phyloP scores from a whole-genome alignment of 1,140 invertebrate genomes.

The Achatina immaculata region DNA sequence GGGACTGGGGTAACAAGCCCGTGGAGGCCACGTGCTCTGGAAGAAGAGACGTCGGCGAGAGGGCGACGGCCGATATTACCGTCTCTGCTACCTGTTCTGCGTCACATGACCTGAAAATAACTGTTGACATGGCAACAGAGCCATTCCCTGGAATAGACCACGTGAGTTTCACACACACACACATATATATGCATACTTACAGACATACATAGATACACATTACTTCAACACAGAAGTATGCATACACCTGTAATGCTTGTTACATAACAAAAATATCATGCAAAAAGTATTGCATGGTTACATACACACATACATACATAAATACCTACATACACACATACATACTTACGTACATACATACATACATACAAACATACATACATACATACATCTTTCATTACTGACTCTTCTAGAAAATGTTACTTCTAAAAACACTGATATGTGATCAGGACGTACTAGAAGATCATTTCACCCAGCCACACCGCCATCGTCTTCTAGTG shows the following conservation, averaged over 20 bases:
- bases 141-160: constrained; percentile 17
- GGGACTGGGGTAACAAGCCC: constrained; percentile 53
- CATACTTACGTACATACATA: not conserved
- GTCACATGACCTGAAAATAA: constrained; percentile 5
- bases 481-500: too few relatives aligned
- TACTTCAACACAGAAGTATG: not conserved
- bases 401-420: too few relatives aligned
- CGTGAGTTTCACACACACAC: not conserved
- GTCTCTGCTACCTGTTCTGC: constrained; percentile 40
- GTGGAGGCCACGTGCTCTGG: constrained; percentile 46
- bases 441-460: too few relatives aligned
- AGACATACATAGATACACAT: not conserved
- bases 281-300: too few relatives aligned
- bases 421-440: too few relatives aligned
- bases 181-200: constrained; percentile 14
- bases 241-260: not conserved
- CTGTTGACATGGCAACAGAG: constrained; percentile 40
- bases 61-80: constrained; percentile 43
- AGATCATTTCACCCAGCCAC: too few relatives aligned
- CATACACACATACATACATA: too few relatives aligned
- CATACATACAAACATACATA: not conserved
- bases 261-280: too few relatives aligned
- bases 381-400: constrained; percentile 35
- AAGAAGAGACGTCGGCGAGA: constrained; percentile 26
- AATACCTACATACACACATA: too few relatives aligned